Evolutionary conservation across 2,113 vertebrate genomes (phyloP), one percentile per base, ranked within the genome.

Genomic region (Sapayoa aenigma): DNA sequence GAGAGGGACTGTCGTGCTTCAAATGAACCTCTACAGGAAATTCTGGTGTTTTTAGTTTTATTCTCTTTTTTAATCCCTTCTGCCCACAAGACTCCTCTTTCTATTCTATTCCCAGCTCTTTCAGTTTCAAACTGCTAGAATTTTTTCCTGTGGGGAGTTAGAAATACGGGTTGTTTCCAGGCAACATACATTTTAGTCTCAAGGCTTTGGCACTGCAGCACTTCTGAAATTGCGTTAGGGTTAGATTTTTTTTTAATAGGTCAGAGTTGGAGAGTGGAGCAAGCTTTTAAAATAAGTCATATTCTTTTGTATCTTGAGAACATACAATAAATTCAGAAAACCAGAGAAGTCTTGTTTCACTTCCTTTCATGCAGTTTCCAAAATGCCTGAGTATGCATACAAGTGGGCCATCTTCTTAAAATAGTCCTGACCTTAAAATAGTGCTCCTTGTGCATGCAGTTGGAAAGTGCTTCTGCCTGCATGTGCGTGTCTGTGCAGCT

Each of bases 361-460:
- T 87, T 94, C 62, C 71, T 76, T 2, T 59, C 11, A 23, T 24
- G 8, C 11, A 37, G 78, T 65, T 91, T 85, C 53, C 31, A 58
- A 49, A 91, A 42, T 1, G 31, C 53, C 41, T 65, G 44, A 65
- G 22, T 79, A 49, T 72, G 53, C 46, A 14, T 20, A 56, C 35
- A 94, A 56, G 39, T 75, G 49, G 14, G 13, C 37, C 73, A 17
- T 58, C 35, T 59, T 55, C 72, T 71, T 68, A 56, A 84, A 87
- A 72, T 80, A 89, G 46, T 52, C 7, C 21, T 82, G n/a, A 41
- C 39, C 24, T 86, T 92, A 77, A 92, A 94, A 50, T 59, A 81
- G 39, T 62, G 24, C 17, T 79, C 8, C 4, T 73, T 62, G 19
- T 42, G 21, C 53, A 31, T 30, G 37, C 31, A 53, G 13, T 12